These are phyloP conservation scores for Cydia strobilella DNA, from an alignment of 1,140 invertebrate genomes.

Conservation along the genomic window DNA sequence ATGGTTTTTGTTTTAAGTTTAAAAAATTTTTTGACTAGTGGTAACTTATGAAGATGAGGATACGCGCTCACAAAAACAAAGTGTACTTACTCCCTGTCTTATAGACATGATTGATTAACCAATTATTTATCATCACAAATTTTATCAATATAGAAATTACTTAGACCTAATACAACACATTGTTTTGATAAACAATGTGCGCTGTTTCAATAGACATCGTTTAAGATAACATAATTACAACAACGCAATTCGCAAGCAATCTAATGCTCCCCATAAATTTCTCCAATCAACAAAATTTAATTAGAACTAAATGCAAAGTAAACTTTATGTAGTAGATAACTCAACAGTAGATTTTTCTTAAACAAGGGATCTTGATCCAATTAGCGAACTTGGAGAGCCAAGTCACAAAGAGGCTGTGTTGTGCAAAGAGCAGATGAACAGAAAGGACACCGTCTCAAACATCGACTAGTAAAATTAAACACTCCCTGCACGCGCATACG, in stretches of 20 bases:
- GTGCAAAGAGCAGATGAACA: background rate
- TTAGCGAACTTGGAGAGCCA: conserved; percentile 43
- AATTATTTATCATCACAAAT: background rate
- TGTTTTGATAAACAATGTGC: background rate
- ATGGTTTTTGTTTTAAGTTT: no score
- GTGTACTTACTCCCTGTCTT: no score
- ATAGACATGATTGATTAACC: no score
- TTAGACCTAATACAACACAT: background rate
- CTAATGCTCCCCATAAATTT: conserved; percentile 24
- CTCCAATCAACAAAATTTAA: conserved; percentile 36
- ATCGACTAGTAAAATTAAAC: no score
- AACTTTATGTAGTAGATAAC: conserved; percentile 46
- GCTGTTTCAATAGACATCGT: background rate
- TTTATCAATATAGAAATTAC: background rate
- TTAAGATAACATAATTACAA: conserved; percentile 14
- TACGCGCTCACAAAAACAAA: no score
- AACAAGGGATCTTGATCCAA: conserved; percentile 52
- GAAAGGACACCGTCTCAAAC: background rate
- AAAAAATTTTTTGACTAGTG: no score
- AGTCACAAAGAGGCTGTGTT: conserved; percentile 39
- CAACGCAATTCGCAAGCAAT: conserved; percentile 6
- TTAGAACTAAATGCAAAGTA: conserved; percentile 35
- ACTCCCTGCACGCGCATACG: no score
- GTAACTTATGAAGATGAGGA: no score
- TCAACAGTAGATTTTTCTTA: conserved; percentile 45